These are phyloP conservation scores for Coilia nasus DNA, from an alignment of 2,797 vertebrate genomes.

Conservation along the genomic window DNA sequence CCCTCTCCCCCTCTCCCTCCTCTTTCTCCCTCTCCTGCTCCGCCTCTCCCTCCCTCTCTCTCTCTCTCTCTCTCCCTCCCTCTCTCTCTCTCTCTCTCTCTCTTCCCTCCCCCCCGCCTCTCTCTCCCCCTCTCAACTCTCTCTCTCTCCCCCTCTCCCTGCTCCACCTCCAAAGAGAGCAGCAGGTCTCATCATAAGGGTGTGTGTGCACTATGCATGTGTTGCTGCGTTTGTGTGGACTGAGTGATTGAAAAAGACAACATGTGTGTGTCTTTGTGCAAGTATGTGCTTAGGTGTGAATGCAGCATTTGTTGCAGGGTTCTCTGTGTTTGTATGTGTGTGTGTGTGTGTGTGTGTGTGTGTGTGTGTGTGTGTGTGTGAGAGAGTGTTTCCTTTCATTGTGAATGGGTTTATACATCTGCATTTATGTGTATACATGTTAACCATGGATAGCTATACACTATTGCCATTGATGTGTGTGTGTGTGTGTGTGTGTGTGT, in stretches of 20 bases:
- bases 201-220: background rate
- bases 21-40: too few species aligned
- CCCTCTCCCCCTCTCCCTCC: too few species aligned
- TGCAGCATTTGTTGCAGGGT: background rate
- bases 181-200: background rate
- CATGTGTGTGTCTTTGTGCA: conserved; percentile 49
- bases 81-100: conserved; percentile 49
- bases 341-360: conserved; percentile 49
- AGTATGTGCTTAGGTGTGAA: background rate
- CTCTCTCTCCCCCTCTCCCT: too few species aligned
- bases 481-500: background rate
- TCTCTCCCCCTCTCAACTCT: too few species aligned
- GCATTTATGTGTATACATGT: background rate
- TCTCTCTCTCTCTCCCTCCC: conserved; percentile 37
- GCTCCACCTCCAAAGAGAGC: background rate
- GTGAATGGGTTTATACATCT: background rate
- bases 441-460: background rate
- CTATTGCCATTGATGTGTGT: background rate
- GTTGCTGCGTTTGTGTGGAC: background rate
- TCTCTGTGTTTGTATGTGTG: too few species aligned
- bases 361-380: background rate
- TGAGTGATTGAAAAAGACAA: conserved; percentile 60
- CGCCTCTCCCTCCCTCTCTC: conserved; percentile 49
- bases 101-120: conserved; percentile 46
- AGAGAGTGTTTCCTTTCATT: background rate